phyloP scores from a whole-genome alignment of 2,113 vertebrate species.

The Xenopus borealis region DNA sequence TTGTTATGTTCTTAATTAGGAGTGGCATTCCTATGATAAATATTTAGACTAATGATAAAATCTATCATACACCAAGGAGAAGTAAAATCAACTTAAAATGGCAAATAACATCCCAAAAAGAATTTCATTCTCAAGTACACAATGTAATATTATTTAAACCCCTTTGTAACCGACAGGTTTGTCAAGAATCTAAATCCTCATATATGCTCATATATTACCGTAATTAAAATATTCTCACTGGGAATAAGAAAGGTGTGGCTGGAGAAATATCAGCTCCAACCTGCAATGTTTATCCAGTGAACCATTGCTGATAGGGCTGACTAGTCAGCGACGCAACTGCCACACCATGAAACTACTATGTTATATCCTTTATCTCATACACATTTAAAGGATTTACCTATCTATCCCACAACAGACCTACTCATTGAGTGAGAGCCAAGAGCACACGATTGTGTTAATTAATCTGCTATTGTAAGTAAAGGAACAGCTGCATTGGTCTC shows the following conservation, averaged over 20 bases:
- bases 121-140: too few relatives aligned
- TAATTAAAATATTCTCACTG: background rate
- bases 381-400: constrained; percentile 99
- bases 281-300: constrained; percentile 44
- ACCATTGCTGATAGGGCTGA: constrained; percentile 73
- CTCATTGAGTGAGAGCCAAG: constrained; percentile 96
- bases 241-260: constrained; percentile 64
- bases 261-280: constrained; percentile 59
- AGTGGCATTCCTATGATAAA: background rate
- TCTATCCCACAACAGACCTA: constrained; percentile 97
- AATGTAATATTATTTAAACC: too few relatives aligned
- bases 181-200: background rate
- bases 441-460: constrained; percentile 99
- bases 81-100: too few relatives aligned
- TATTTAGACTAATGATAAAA: too few relatives aligned
- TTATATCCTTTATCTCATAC: constrained; percentile 85
- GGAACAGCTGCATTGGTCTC: constrained; percentile 98
- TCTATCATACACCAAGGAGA: too few relatives aligned
- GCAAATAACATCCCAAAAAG: too few relatives aligned
- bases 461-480: constrained; percentile 99
- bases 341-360: constrained; percentile 79
- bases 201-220: background rate
- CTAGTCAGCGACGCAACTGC: constrained; percentile 82
- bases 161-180: too few relatives aligned
- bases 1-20: background rate